Base-by-base conservation (phyloP, 2,113 vertebrate species). In the Hyla sarda region DNA sequence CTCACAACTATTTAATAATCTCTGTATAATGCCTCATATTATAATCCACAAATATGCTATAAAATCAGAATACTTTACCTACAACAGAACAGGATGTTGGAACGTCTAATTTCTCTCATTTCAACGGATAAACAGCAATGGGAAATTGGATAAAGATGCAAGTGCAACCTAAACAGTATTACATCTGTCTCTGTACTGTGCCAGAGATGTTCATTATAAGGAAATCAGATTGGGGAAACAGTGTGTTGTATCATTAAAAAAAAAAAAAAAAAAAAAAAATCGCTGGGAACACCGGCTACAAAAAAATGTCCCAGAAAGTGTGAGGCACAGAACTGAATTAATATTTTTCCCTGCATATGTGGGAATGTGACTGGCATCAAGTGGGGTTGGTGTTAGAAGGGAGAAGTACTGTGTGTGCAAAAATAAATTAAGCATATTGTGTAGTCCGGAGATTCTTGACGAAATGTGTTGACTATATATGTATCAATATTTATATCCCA, bases 181-280 rank as follows among this genome's bases (percentile, higher is more conserved):
- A 30, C 25, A 76, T 76, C 73, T 76, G 45, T 76, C 47, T 54
- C 28, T 19, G 32, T 32, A 56, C 34, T 56, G 75, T 78, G 75
- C 19, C 75, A 78, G 16, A 78, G 21, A 25, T 78, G 19, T 76
- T 54, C 10, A 78, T 78, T 78, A 32, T 32, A 32, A 32, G 9
- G 6, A 34, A 56, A 21, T 5, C 48, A 54, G 48, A 32, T 56
- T 54, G 74, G 47, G 48, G 14, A 77, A 30, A 77, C 7, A 77
- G 17, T 52, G 25, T 16, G 25, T 25, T 54, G 30, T 21, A 7
- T 54, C 23, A n/a, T 74, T 74, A 74, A n/a, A 32, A 69, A n/a
- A n/a, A n/a, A n/a, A n/a, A n/a, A n/a, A n/a, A n/a, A n/a, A n/a
- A n/a, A n/a, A n/a, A n/a, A 73, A 47, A n/a, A 8, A 73, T 69